A percentile compares a stretch with the other conserved stretches of the same genome.
These are phyloP conservation scores for Gryon sp. DNA, from an alignment of 1,140 invertebrate species.

Conservation along the genomic window DNA sequence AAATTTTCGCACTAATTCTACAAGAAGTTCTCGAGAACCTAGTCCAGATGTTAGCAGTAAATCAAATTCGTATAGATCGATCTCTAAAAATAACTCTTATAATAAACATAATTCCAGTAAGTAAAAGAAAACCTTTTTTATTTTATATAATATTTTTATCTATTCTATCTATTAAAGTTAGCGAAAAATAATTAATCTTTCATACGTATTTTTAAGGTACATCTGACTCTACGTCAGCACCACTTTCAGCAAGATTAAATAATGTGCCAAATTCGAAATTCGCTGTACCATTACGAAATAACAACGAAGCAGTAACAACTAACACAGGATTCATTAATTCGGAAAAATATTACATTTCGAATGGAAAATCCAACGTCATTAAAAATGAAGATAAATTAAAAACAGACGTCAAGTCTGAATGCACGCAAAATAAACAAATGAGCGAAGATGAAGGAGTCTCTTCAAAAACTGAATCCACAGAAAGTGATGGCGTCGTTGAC, in stretches of 20 bases:
- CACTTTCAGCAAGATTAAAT: constrained; percentile 12
- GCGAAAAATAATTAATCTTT: not conserved
- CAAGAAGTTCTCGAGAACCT: constrained; percentile 70
- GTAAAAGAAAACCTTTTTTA: constrained; percentile 24
- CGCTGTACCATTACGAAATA: constrained; percentile 3
- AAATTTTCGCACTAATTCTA: constrained; percentile 65
- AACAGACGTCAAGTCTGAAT: constrained; percentile 3
- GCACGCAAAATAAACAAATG: constrained; percentile 25
- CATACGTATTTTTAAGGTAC: constrained; percentile 18
- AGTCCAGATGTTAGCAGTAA: constrained; percentile 73
- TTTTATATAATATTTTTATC: not conserved
- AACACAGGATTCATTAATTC: constrained; percentile 35
- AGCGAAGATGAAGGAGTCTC: constrained; percentile 37
- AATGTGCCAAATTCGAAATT: constrained; percentile 19
- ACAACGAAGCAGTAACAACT: constrained; percentile 11
- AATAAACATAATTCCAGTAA: constrained; percentile 66
- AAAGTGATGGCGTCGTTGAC: constrained; percentile 58
- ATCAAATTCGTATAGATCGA: constrained; percentile 67
- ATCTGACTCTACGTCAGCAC: constrained; percentile 7
- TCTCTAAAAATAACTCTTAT: constrained; percentile 68
- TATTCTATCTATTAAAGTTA: not conserved
- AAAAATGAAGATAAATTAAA: constrained; percentile 48
- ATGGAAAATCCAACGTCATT: constrained; percentile 19
- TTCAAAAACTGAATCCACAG: constrained; percentile 19
- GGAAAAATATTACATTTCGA: constrained; percentile 32